Evolutionary conservation across 1,140 invertebrate species (phyloP), one percentile per base, ranked within the genome.

Genomic region (Neocloeon triangulifer): DNA sequence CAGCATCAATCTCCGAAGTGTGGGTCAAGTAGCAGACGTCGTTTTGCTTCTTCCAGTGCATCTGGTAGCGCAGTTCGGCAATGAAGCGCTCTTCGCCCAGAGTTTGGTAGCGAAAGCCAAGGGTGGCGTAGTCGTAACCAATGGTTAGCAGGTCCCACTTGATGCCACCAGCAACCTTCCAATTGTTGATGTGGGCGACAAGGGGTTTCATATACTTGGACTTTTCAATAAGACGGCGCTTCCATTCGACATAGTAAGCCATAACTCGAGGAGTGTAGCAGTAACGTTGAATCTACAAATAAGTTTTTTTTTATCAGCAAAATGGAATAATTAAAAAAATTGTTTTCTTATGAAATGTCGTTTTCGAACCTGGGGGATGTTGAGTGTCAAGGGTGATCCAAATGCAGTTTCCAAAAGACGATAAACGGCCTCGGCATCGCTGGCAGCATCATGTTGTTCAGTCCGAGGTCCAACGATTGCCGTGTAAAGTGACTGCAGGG

Each of bases 221-320:
- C 19, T 32, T 32, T 12, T 32, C 31, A 32, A 18, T 32, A 13
- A 32, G 20, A 2, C 15, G 12, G 13, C 31, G 31, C 19, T 32
- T 32, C 31, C 31, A 32, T n/a, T 32, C 19, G 4, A 32, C 31
- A 32, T 32, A 32, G 25, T 32, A 32, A 14, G 16, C 31, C 31
- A 32, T 32, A n/a, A 19, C 31, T 16, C 15, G 31, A 19, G 16
- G 18, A 5, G 31, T 32, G 17, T 32, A 32, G 19, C 31, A 32
- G 12, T 32, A 32, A n/a, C 31, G 31, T 21, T 19, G 14, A 29
- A 29, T 18, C 27, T 29, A 12, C 12, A 8, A 23, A 23, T 8
- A 23, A 23, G n/a, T n/a, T n/a, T n/a, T n/a, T n/a, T n/a, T n/a
- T n/a, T n/a, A n/a, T n/a, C n/a, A 23, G n/a, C 8, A 8, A 23